Percentiles rank a stretch among this genome's conserved stretches.
These are phyloP conservation scores for Caenorhabditis brenneri DNA, from an alignment of 1,140 invertebrate genomes.

Conservation along the genomic window DNA sequence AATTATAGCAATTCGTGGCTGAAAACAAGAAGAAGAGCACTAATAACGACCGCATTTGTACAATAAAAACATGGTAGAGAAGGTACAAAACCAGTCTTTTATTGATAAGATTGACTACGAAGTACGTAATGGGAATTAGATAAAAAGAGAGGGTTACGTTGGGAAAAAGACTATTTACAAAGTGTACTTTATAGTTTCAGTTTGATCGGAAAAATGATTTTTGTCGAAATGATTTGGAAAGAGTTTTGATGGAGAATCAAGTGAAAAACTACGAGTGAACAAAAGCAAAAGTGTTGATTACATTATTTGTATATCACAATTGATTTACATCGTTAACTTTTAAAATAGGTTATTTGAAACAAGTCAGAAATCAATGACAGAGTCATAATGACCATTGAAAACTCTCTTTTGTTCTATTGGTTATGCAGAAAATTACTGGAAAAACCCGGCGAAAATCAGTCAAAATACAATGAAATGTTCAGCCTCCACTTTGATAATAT, in stretches of 20 bases:
- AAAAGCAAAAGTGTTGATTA: too few relatives aligned
- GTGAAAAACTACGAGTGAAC: too few relatives aligned
- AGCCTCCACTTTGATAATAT: too few relatives aligned
- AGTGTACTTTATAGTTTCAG: background rate
- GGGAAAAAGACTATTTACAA: background rate
- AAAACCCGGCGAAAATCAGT: too few relatives aligned
- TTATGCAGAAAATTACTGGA: too few relatives aligned
- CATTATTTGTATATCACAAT: too few relatives aligned
- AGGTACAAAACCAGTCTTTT: background rate
- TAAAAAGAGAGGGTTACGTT: background rate
- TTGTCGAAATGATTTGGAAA: background rate
- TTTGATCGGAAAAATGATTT: background rate
- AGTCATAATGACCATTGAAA: too few relatives aligned
- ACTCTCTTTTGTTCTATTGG: too few relatives aligned
- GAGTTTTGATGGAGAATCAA: background rate
- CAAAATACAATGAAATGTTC: too few relatives aligned
- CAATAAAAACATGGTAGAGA: background rate
- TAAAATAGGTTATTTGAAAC: too few relatives aligned
- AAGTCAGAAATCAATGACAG: too few relatives aligned
- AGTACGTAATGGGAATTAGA: background rate
- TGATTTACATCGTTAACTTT: too few relatives aligned
- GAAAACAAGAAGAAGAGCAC: background rate
- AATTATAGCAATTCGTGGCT: background rate
- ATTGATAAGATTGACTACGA: slow-evolving; percentile 24
- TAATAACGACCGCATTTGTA: background rate